Conservation (phyloP, 1,140 invertebrate species). For the Drosophila triauraria region DNA sequence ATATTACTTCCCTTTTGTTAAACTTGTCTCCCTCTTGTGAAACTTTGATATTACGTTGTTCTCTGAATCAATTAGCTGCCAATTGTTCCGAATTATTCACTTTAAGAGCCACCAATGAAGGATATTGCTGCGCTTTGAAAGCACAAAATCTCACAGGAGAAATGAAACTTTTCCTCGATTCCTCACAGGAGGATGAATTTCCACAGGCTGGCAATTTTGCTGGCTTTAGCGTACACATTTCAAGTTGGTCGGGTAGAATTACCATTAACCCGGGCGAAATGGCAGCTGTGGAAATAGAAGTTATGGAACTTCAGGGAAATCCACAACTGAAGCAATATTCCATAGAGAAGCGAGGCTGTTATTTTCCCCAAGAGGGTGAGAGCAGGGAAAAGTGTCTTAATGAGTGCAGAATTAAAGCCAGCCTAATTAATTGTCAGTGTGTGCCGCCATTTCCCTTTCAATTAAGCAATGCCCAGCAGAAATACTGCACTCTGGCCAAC, state of each 20-base stretch:
- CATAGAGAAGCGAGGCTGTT: constrained; percentile 23
- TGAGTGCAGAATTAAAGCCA: constrained; percentile 35
- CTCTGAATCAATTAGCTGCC: neutral
- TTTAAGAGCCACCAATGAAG: constrained; percentile 8
- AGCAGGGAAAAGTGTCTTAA: constrained; percentile 22
- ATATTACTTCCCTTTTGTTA: constrained; percentile 30
- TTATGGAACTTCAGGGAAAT: constrained; percentile 35
- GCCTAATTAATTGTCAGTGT: constrained; percentile 51
- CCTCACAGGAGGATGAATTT: constrained; percentile 49
- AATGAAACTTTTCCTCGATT: constrained; percentile 44
- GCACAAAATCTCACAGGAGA: constrained; percentile 12
- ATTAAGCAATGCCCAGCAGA: constrained; percentile 9
- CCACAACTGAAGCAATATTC: constrained; percentile 17
- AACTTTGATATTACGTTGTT: constrained; percentile 40
- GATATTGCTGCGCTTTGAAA: constrained; percentile 49
- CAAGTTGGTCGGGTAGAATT: constrained; percentile 43
- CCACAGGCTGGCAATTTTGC: constrained; percentile 11
- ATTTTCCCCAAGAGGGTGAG: constrained; percentile 36
- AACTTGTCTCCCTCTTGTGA: constrained; percentile 51
- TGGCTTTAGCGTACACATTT: constrained; percentile 49
- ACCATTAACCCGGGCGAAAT: constrained; percentile 36
- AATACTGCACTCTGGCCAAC: constrained; percentile 27
- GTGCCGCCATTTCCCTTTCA: constrained; percentile 40
- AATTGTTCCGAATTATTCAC: constrained; percentile 57
- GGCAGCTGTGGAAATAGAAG: constrained; percentile 27